Conservation (phyloP, 2,113 vertebrate genomes). For the Protobothrops mucrosquamatus region DNA sequence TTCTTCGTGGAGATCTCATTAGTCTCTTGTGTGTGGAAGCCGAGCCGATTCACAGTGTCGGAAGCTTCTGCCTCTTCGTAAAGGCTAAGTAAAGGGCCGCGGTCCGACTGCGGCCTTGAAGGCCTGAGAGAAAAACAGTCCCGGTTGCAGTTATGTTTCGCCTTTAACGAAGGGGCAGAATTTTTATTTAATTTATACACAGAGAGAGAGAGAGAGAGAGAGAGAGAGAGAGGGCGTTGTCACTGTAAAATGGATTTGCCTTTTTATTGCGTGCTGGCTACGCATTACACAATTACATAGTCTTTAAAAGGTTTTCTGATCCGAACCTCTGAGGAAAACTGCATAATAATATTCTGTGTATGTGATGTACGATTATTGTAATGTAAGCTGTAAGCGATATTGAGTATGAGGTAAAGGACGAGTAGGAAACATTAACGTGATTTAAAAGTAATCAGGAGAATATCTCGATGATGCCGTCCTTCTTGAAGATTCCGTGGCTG, state of each 20-base stretch:
- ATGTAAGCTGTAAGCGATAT: not conserved
- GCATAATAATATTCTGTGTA: not conserved
- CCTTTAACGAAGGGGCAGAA: not conserved
- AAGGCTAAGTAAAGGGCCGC: not conserved
- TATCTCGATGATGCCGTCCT: not conserved
- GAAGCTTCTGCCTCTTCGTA: not conserved
- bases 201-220: not conserved
- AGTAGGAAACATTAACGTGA: not conserved
- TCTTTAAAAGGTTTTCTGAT: not conserved
- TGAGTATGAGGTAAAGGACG: not conserved
- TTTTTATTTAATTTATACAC: not conserved
- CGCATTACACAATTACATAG: not conserved
- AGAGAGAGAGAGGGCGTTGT: too few relatives aligned
- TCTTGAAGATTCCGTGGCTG: not conserved
- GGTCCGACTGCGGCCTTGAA: not conserved
- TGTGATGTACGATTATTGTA: not conserved
- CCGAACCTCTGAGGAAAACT: not conserved
- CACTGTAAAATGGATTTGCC: not conserved
- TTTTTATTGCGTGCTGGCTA: not conserved
- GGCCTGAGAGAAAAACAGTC: not conserved
- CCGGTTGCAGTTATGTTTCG: not conserved
- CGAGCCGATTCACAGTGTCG: not conserved
- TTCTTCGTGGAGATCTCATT: rapidly evolving
- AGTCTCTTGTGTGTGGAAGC: not conserved
- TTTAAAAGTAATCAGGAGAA: not conserved